Evolutionary conservation across 2,113 vertebrate genomes (phyloP).

Genomic region (Eurystomus gularis): DNA sequence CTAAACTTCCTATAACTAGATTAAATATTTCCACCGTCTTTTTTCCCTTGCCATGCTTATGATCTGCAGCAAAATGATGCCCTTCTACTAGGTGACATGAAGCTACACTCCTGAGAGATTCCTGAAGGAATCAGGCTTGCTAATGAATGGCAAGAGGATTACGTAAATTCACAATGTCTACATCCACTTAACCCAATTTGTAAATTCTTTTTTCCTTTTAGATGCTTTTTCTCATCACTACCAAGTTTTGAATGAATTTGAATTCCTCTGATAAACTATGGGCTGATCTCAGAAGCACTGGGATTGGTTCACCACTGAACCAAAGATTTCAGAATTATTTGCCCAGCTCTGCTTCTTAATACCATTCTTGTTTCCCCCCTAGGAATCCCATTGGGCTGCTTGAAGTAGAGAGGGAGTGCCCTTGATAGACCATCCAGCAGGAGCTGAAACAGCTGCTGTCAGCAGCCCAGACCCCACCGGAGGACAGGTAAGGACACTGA

Average conservation of each 20-base stretch:
- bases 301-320: background rate
- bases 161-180: background rate
- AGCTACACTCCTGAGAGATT: background rate
- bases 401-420: slow-evolving; percentile 65
- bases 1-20: background rate
- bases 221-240: background rate
- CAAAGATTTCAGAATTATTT: background rate
- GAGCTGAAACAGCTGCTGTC: slow-evolving; percentile 70
- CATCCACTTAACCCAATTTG: background rate
- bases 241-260: slow-evolving; percentile 67
- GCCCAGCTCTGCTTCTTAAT: background rate
- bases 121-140: background rate
- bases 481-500: slow-evolving; percentile 61
- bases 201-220: background rate
- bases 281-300: background rate
- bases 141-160: background rate
- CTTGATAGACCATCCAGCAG: slow-evolving; percentile 63
- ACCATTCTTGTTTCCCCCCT: background rate
- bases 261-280: slow-evolving; percentile 54
- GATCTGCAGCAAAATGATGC: background rate
- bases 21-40: background rate
- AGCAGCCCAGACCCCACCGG: slow-evolving; percentile 72
- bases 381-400: slow-evolving; percentile 69
- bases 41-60: background rate
- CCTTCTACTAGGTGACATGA: background rate